Evolutionary conservation across 2,888 invertebrate species (phyloP).

Genomic region (Ornithoptera alexandrae): DNA sequence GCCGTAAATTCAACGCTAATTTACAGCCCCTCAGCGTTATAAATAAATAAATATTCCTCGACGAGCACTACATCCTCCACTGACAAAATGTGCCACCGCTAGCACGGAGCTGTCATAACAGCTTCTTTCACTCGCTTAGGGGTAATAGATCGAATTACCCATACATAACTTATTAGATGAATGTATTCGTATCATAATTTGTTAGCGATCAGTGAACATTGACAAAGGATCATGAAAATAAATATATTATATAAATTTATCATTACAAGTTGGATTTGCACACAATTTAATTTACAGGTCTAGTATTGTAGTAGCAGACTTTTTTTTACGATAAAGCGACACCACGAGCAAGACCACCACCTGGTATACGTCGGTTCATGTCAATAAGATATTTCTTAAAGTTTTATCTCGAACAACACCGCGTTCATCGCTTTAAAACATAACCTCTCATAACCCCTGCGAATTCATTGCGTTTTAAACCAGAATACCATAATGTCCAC

Average conservation of each 20-base stretch:
- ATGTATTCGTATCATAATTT: conserved; percentile 12
- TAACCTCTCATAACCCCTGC: neutral
- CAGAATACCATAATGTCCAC: neutral
- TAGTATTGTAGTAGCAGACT: neutral
- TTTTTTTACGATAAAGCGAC: neutral
- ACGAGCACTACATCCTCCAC: conserved; percentile 56
- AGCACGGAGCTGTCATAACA: conserved; percentile 73
- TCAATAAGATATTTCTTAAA: no score
- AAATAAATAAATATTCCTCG: conserved; percentile 77
- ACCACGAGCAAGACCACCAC: neutral
- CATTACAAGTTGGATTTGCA: conserved; percentile 3
- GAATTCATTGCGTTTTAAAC: neutral
- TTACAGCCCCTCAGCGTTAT: conserved; percentile 76
- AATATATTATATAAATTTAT: neutral
- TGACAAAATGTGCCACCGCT: conserved; percentile 72
- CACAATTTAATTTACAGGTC: neutral
- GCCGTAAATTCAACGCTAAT: conserved; percentile 78
- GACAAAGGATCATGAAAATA: neutral
- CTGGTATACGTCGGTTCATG: neutral
- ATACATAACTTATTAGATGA: conserved; percentile 20
- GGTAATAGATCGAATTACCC: conserved; percentile 52
- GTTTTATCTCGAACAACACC: neutral
- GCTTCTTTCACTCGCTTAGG: conserved; percentile 52
- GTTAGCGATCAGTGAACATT: conserved; percentile 2
- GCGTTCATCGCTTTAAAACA: neutral